These are phyloP conservation scores for Megaceryle maxima DNA, from an alignment of 2,113 vertebrate species.

Conservation along the genomic window DNA sequence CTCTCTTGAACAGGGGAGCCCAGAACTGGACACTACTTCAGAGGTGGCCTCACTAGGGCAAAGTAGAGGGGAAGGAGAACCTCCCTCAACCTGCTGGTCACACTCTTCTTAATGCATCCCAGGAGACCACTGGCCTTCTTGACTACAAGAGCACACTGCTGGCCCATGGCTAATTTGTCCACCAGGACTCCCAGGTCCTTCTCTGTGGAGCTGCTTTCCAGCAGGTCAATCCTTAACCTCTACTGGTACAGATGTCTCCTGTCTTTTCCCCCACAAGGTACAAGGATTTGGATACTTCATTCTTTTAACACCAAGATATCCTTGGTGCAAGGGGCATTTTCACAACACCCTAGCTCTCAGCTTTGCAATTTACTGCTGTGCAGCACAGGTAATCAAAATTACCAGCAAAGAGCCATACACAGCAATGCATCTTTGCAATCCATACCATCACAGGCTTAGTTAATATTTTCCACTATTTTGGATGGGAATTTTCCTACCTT, in stretches of 20 bases:
- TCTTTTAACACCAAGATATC: not conserved
- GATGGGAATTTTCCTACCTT: not conserved
- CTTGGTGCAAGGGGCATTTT: not conserved
- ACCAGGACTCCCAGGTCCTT: too few species aligned
- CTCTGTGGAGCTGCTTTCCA: not conserved
- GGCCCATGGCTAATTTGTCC: too few species aligned
- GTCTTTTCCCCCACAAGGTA: not conserved
- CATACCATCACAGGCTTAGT: not conserved
- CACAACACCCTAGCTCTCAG: not conserved
- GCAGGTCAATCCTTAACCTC: not conserved
- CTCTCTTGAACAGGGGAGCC: too few species aligned
- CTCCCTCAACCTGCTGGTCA: too few species aligned
- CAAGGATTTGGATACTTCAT: not conserved
- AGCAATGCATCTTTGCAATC: not conserved
- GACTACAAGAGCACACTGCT: too few species aligned
- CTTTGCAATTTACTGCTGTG: not conserved
- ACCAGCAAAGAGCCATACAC: not conserved
- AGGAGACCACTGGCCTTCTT: too few species aligned
- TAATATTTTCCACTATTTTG: not conserved
- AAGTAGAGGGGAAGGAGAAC: too few species aligned
- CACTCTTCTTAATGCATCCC: too few species aligned
- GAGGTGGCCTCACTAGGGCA: too few species aligned
- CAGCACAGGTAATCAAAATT: not conserved
- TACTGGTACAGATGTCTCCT: not conserved
- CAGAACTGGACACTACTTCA: too few species aligned